A percentile compares a stretch with the other conserved stretches of the same genome.
phyloP scores from a whole-genome alignment of 2,888 invertebrate species.

The Leptogaster cylindrica region DNA sequence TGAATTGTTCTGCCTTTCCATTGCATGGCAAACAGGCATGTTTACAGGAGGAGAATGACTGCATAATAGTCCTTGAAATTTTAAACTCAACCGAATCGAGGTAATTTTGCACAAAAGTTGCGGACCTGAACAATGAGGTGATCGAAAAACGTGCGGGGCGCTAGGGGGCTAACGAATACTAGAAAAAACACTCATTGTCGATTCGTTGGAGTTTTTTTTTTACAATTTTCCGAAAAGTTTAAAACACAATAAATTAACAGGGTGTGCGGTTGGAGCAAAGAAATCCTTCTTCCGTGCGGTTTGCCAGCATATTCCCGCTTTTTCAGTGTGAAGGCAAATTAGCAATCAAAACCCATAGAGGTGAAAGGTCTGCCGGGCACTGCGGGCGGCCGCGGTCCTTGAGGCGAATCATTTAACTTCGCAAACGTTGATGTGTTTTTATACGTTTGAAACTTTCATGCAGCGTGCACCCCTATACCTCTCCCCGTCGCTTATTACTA shows the following conservation, averaged over 20 bases:
- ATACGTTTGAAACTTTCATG: background rate
- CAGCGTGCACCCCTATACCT: background rate
- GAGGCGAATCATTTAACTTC: background rate
- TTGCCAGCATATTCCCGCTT: background rate
- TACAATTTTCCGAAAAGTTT: constrained; percentile 15
- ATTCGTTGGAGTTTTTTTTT: background rate
- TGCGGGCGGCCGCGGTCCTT: background rate
- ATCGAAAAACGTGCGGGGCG: background rate
- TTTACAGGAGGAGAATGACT: constrained; percentile 1
- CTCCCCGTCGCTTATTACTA: background rate
- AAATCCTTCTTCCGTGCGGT: background rate
- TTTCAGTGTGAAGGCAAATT: too few relatives aligned
- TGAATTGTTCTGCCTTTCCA: constrained; percentile 1
- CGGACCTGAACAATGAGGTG: constrained; percentile 15
- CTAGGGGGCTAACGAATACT: background rate
- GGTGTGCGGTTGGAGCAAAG: background rate
- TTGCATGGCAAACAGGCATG: background rate
- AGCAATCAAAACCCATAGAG: background rate
- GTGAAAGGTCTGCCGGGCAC: background rate
- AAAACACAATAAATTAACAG: constrained; percentile 12
- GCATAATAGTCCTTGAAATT: constrained; percentile 28
- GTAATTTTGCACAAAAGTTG: constrained; percentile 24
- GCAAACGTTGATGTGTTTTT: background rate
- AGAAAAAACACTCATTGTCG: background rate
- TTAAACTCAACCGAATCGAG: constrained; percentile 24